Base-by-base conservation (phyloP, 2,113 vertebrate genomes). In the Microcebus lehilahytsara region DNA sequence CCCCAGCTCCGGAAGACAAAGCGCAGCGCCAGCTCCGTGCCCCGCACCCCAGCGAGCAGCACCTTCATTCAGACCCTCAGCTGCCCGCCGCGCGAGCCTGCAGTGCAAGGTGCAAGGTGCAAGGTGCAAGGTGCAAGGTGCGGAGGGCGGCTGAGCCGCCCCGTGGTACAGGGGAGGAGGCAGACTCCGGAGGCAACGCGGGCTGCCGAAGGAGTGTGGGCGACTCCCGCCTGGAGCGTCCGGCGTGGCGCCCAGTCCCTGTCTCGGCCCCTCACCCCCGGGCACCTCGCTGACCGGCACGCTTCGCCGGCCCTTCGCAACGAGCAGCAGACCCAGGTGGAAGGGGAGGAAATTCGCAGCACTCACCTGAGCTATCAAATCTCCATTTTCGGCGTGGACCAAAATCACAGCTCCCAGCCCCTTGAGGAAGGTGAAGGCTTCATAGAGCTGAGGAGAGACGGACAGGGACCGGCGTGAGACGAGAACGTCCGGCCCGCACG, bases 311-410 rank as follows among this genome's bases (percentile, higher is more conserved):
- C 17, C n/a, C 12, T 9, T 42, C 51, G 2, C 42, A 10, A 6
- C 5, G 8, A 8, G 1, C 7, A 11, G 7, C 6, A 5, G 66
- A 17, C 4, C 0, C 9, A 40, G 67, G 16, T 0, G 16, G 27
- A 13, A 30, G 46, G 8, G 0, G 56, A 1, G 19, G 67, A 23
- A 0, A 14, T 10, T 10, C 17, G n/a, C 30, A 27, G 34, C 69
- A 97, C 98, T 98, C 97, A 99, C 99, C 99, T 99, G 99, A 98
- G 99, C 99, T 98, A 99, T 99, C 97, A 99, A 98, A 97, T 99
- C 99, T 96, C 99, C 99, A 66, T 99, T 99, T 98, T 99, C 99
- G 60, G 99, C 99, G 6, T 99, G 99, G 71, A 99, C 99, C 98
- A 99, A 96, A 93, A 99, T 99, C 95, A 99, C 99, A 19, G 99